Percentiles rank a stretch among this genome's conserved stretches.
phyloP scores from a whole-genome alignment of 2,797 vertebrate genomes.

The Octomys mimax region DNA sequence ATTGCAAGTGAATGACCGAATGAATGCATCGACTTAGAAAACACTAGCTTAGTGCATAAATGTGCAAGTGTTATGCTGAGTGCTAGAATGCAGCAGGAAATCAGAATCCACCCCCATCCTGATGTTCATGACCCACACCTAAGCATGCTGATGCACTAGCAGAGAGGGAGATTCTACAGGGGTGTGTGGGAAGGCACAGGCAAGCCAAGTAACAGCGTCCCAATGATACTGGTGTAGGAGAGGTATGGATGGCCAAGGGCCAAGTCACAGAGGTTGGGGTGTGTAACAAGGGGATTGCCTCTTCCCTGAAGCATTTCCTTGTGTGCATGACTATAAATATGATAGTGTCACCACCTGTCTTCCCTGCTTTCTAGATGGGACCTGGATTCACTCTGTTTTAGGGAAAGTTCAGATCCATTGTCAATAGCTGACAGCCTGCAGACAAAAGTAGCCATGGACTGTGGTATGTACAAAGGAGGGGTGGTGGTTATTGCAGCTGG shows the following conservation, averaged over 20 bases:
- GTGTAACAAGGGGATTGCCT: background rate
- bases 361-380: no score
- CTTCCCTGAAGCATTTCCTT: background rate
- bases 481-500: background rate
- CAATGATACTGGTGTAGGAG: rapidly evolving
- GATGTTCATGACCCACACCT: background rate
- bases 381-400: background rate
- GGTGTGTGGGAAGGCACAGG: background rate
- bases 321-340: background rate
- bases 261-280: background rate
- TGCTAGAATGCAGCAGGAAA: background rate
- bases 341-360: background rate
- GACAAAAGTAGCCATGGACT: background rate
- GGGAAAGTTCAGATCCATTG: background rate
- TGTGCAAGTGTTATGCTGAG: background rate
- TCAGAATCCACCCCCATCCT: background rate
- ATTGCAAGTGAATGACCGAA: constrained; percentile 16
- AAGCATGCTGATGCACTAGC: background rate
- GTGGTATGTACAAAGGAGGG: background rate
- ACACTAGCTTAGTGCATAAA: background rate
- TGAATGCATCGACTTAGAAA: constrained; percentile 11
- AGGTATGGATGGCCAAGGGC: background rate
- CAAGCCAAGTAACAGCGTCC: background rate
- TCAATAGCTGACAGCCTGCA: background rate
- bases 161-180: background rate